Percentiles rank a stretch among this genome's conserved stretches.
Conservation (phyloP, 2,888 invertebrate genomes). For the Hecatera dysodea region DNA sequence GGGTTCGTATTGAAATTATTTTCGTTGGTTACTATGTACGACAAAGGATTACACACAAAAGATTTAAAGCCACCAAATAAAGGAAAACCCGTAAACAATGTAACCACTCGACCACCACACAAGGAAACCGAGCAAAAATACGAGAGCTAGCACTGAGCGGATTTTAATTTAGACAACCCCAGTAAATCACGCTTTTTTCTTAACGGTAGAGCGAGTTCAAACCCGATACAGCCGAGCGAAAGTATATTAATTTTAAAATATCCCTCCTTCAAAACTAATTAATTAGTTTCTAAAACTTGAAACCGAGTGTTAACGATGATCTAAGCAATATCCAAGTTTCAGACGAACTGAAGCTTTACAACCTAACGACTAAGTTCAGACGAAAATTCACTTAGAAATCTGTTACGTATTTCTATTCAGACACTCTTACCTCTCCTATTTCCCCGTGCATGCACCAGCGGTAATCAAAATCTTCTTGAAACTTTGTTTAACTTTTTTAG, state of each 20-base stretch:
- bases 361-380: slow-evolving; percentile 62
- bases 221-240: slow-evolving; percentile 67
- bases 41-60: slow-evolving; percentile 39
- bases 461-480: slow-evolving; percentile 82
- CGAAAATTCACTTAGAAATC: slow-evolving; percentile 65
- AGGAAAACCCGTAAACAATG: slow-evolving; percentile 35
- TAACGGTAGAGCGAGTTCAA: slow-evolving; percentile 65
- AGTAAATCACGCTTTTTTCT: slow-evolving; percentile 65
- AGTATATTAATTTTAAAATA: slow-evolving; percentile 77
- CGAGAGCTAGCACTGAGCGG: slow-evolving; percentile 40
- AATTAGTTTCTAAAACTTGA: slow-evolving; percentile 79
- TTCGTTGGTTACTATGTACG: slow-evolving; percentile 33
- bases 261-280: slow-evolving; percentile 77
- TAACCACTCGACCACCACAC: slow-evolving; percentile 31
- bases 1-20: slow-evolving; percentile 24
- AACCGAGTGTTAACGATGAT: slow-evolving; percentile 80
- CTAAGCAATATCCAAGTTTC: slow-evolving; percentile 79
- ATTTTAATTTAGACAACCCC: slow-evolving; percentile 62
- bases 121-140: slow-evolving; percentile 34
- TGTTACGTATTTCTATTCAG: slow-evolving; percentile 57
- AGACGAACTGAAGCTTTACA: slow-evolving; percentile 64
- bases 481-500: slow-evolving; percentile 77
- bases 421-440: slow-evolving; percentile 47
- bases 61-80: slow-evolving; percentile 41
- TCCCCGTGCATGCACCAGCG: slow-evolving; percentile 70